phyloP scores from a whole-genome alignment of 2,888 invertebrate genomes.

The Busseola fusca region DNA sequence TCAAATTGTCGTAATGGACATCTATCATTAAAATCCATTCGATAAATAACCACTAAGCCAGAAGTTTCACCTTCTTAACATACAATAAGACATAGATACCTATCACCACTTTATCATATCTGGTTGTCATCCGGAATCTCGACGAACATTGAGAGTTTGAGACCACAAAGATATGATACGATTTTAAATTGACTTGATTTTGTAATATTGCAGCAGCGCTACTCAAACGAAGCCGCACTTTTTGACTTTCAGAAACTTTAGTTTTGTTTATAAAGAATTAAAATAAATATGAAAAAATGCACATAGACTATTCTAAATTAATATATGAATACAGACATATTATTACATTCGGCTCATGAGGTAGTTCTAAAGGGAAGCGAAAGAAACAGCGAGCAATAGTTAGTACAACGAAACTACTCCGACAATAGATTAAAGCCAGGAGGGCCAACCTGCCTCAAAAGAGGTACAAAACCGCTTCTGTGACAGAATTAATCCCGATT shows the following conservation, averaged over 20 bases:
- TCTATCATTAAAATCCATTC: constrained; percentile 43
- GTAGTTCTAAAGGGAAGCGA: too few species aligned
- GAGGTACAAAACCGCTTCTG: constrained; percentile 1
- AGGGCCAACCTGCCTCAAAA: background rate
- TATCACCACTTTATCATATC: constrained; percentile 51
- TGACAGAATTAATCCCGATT: constrained; percentile 29
- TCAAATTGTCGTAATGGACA: constrained; percentile 45
- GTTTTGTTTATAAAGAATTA: background rate
- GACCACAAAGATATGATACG: constrained; percentile 14
- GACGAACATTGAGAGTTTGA: constrained; percentile 32
- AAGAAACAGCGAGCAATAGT: too few species aligned
- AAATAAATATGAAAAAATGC: too few species aligned
- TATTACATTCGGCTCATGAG: too few species aligned
- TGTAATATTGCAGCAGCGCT: constrained; percentile 4
- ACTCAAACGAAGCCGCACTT: background rate
- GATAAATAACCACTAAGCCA: constrained; percentile 35
- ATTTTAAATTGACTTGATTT: constrained; percentile 12
- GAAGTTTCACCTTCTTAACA: constrained; percentile 21
- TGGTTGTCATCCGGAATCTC: constrained; percentile 46
- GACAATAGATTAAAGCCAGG: too few species aligned
- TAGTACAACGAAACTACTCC: too few species aligned
- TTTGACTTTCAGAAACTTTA: background rate
- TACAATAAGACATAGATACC: constrained; percentile 16
- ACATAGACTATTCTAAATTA: too few species aligned
- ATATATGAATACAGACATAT: too few species aligned